phyloP scores from a whole-genome alignment of 1,140 invertebrate species.

The Drosophila ananassae region DNA sequence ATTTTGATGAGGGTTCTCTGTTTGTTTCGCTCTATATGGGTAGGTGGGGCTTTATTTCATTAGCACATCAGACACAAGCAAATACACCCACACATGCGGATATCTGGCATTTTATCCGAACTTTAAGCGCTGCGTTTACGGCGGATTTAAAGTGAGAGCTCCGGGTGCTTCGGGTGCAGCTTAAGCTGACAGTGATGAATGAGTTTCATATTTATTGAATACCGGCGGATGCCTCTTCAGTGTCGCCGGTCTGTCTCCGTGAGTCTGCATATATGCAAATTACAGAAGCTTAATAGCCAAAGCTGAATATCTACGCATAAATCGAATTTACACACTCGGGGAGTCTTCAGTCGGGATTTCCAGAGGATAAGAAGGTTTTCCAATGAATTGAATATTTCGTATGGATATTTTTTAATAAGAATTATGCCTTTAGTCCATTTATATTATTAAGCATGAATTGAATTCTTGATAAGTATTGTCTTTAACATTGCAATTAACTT shows the following conservation, averaged over 20 bases:
- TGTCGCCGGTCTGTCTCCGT: background rate
- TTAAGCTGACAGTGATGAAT: slow-evolving; percentile 75
- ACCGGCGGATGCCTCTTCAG: slow-evolving; percentile 26
- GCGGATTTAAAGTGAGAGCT: slow-evolving; percentile 45
- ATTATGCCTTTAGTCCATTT: background rate
- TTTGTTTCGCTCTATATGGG: background rate
- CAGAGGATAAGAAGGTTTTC: no score
- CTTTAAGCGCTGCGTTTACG: slow-evolving; percentile 49
- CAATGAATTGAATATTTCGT: background rate
- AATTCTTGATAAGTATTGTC: no score
- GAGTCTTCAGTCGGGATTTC: slow-evolving; percentile 6
- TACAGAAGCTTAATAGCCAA: slow-evolving; percentile 28
- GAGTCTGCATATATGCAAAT: slow-evolving; percentile 32
- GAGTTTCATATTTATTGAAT: slow-evolving; percentile 73
- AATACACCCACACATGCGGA: background rate
- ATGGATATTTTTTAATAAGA: slow-evolving; percentile 5
- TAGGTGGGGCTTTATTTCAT: slow-evolving; percentile 36
- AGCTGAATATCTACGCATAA: slow-evolving; percentile 35
- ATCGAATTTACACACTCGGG: slow-evolving; percentile 36
- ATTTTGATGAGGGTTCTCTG: slow-evolving; percentile 10
- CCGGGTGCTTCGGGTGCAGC: slow-evolving; percentile 9
- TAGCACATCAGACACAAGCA: slow-evolving; percentile 11
- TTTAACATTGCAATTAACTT: background rate
- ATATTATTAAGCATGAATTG: no score
- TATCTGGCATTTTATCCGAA: slow-evolving; percentile 31